Percentiles rank a stretch among this genome's conserved stretches.
Evolutionary conservation across 2,113 vertebrate species (phyloP).

Genomic region (Pandion haliaetus): DNA sequence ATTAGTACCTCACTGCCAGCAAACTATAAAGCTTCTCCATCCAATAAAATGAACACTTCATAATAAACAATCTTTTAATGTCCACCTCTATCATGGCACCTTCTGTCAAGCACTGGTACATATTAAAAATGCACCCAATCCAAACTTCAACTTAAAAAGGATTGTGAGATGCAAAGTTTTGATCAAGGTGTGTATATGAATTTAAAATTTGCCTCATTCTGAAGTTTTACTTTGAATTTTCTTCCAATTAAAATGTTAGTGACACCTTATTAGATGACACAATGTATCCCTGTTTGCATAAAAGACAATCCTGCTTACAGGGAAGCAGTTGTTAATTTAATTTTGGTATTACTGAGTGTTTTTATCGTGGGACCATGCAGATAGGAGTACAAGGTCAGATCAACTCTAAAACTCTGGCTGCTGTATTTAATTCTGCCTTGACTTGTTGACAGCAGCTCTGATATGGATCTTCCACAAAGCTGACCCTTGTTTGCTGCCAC

Average conservation of each 20-base stretch:
- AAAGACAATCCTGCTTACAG: neutral
- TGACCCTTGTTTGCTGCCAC: constrained; percentile 8
- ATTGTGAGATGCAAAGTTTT: neutral
- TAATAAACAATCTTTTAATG: neutral
- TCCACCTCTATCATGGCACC: neutral
- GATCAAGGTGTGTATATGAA: neutral
- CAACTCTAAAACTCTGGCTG: neutral
- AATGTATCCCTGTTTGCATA: neutral
- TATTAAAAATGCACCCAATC: neutral
- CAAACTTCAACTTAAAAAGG: neutral
- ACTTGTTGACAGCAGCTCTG: constrained; percentile 18
- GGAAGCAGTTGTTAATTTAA: neutral
- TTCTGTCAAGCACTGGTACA: neutral
- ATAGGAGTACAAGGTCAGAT: constrained; percentile 4
- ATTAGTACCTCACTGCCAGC: neutral
- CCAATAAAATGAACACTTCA: neutral
- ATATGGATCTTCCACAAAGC: neutral
- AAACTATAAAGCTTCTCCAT: neutral
- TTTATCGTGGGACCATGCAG: neutral
- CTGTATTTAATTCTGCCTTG: neutral
- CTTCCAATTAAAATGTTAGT: neutral
- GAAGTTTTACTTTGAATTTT: neutral
- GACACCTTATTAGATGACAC: neutral
- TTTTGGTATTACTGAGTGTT: neutral
- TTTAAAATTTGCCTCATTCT: neutral